These are phyloP conservation scores for Nicator chloris DNA, from an alignment of 2,113 vertebrate species.

Conservation along the genomic window DNA sequence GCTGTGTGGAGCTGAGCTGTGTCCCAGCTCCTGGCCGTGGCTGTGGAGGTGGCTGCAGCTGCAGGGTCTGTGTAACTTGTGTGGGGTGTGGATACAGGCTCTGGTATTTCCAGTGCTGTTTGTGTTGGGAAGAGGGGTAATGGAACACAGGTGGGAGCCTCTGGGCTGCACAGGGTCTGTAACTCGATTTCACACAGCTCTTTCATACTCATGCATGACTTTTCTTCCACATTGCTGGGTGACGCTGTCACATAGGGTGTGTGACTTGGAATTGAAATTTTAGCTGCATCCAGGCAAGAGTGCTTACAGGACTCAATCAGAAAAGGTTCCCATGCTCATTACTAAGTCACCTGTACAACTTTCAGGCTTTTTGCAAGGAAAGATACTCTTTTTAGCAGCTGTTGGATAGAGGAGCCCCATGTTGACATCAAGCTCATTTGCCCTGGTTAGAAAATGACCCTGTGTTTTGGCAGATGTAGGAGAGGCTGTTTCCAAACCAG, in stretches of 20 bases:
- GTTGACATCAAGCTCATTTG: not conserved
- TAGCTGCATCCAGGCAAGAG: not conserved
- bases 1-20: not conserved
- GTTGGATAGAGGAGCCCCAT: not conserved
- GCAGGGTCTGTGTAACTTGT: fast-evolving
- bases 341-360: not conserved
- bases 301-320: not conserved
- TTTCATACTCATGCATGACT: not conserved
- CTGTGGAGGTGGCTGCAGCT: not conserved
- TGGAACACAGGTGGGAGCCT: not conserved
- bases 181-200: not conserved
- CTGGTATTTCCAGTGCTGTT: not conserved
- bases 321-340: not conserved
- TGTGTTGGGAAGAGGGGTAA: not conserved
- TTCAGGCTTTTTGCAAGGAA: not conserved
- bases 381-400: not conserved
- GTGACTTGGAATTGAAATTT: not conserved
- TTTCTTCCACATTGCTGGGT: not conserved
- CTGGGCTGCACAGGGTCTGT: not conserved
- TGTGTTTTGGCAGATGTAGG: not conserved
- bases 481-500: not conserved
- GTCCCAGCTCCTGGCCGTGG: not conserved
- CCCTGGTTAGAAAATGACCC: not conserved
- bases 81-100: fast-evolving
- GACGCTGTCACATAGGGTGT: not conserved